Evolutionary conservation across 2,888 invertebrate species (phyloP).

Genomic region (Cerastis rubricosa): DNA sequence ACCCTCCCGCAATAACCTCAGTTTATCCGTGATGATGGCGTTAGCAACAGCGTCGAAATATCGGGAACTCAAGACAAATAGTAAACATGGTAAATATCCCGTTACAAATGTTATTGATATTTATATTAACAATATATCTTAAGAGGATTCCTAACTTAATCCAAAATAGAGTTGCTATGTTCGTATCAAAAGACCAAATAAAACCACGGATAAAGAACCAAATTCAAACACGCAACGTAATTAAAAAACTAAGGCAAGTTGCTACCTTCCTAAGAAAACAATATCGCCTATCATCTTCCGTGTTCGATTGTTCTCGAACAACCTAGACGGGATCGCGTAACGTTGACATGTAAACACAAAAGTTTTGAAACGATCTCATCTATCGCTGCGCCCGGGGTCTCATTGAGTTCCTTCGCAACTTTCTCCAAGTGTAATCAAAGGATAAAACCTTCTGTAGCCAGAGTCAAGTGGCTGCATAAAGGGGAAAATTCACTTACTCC

Average conservation of each 20-base stretch:
- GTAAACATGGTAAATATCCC: too few relatives aligned
- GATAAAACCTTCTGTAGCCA: constrained; percentile 82
- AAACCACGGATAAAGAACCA: background rate
- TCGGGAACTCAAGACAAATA: too few relatives aligned
- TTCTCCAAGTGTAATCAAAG: constrained; percentile 84
- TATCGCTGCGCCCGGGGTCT: constrained; percentile 74
- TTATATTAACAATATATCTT: too few relatives aligned
- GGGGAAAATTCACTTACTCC: constrained; percentile 88
- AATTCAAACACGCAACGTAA: constrained; percentile 10
- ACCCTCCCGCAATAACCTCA: too few relatives aligned
- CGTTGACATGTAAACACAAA: constrained; percentile 72
- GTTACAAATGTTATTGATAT: too few relatives aligned
- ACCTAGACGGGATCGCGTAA: constrained; percentile 57
- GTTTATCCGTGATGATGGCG: too few relatives aligned
- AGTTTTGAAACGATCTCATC: constrained; percentile 79
- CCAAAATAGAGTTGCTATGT: too few relatives aligned
- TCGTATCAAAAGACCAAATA: background rate
- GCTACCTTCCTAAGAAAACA: constrained; percentile 32
- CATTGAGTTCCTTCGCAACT: constrained; percentile 75
- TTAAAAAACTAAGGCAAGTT: constrained; percentile 30
- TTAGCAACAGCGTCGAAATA: too few relatives aligned
- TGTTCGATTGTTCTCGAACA: constrained; percentile 55
- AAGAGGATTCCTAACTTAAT: background rate
- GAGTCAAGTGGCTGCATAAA: constrained; percentile 86
- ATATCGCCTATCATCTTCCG: constrained; percentile 41